Base-by-base conservation (phyloP, 1,140 invertebrate species). In the Trachelipus rathkii region DNA sequence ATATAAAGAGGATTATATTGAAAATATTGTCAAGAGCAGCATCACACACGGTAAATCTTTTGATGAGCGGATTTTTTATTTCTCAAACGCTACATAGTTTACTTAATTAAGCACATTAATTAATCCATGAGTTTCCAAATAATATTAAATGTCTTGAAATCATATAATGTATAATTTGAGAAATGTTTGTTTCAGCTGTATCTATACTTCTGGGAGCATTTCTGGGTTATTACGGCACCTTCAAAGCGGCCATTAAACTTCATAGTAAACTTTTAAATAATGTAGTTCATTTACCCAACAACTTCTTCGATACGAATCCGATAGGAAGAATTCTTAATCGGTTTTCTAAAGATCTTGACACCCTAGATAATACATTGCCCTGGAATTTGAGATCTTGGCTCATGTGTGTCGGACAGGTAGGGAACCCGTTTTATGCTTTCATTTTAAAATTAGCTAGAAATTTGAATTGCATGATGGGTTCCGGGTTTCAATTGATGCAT, bases 251-350 rank as follows among this genome's bases (percentile, higher is more conserved):
- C 81, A 81, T 82, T 79, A 82, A 82, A 82, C 85, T 92, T 81
- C 91, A 92, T 84, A 85, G 87, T 80, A 85, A 85, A 71, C 85
- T 94, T 82, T 89, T 96, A 74, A 84, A 85, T 77, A 88, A 90
- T 83, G 88, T 88, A 43, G 79, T 89, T 21, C 89, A 89, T 80
- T 88, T 89, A 81, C 93, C 93, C 66, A 89, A 89, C 86, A 84
- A 87, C 80, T 95, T 95, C 87, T 95, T 93, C 88, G 94, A 96
- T 85, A 90, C 92, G 81, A 95, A 93, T 81, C 93, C 94, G 69
- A 84, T 91, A 77, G 94, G 94, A 82, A 88, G 94, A 83, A 89
- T 95, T 82, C 86, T 95, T 82, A 95, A 94, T 87, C 88, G 92
- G 82, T 95, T 96, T 86, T 89, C 89, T 85, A 93, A 92, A 86